Evolutionary conservation across 2,888 invertebrate species (phyloP), one percentile per base, ranked within the genome.

Genomic region (Pediacus dermestoides): DNA sequence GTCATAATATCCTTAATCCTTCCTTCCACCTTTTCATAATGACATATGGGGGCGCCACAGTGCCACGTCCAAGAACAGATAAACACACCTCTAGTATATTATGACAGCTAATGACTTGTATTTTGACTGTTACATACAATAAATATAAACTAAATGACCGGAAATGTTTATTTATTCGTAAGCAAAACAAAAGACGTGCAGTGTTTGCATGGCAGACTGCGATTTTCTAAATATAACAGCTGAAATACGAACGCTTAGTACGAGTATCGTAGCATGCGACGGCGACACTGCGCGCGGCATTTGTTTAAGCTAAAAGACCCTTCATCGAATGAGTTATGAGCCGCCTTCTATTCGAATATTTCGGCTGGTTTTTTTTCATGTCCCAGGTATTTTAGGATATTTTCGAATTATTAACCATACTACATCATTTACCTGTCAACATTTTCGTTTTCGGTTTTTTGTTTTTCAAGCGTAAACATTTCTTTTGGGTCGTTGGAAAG

Each of bases 201-300:
- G 37, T 37, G 44, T 44, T 52, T 41, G 50, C 52, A 53, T 48
- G 52, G 50, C 46, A 50, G 39, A 48, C 53, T 48, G 55, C 54
- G 54, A 59, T 60, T 58, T 28, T 60, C 59, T 60, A 59, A 60
- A 59, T 60, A 55, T 57, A 52, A 53, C 53, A 56, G 56, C 55
- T 49, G 47, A 46, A 42, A 42, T 50, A 48, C 44, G 44, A 35
- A 44, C 31, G 31, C 39, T 3, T 28, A 13, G 14, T 7, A n/a
- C n/a, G 38, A 40, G 34, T 40, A 49, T 50, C 48, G 7, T 50
- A 46, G 52, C 48, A 42, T 52, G 55, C 58, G 53, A 55, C 52
- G 51, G 54, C 48, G 57, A 55, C 56, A 53, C 47, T 44, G 40
- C 30, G 51, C 55, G 56, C 52, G 23, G 23, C 23, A 6, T 56